These are phyloP conservation scores for Catostomus latipinnis DNA, from an alignment of 2,797 vertebrate genomes.

Conservation along the genomic window DNA sequence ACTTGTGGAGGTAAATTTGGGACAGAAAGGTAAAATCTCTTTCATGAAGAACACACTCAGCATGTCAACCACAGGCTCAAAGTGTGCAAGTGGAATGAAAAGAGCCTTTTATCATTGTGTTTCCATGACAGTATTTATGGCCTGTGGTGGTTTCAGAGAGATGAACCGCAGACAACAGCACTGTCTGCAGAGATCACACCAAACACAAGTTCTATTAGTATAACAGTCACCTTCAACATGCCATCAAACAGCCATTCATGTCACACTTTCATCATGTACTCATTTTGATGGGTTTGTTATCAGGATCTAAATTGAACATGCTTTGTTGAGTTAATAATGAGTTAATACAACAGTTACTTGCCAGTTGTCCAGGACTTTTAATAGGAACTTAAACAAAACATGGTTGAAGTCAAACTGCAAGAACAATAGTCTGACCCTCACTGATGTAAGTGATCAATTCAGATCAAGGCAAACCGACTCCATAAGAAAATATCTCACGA, in stretches of 20 bases:
- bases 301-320: too few relatives aligned
- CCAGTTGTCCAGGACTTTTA: too few relatives aligned
- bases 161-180: conserved; percentile 65
- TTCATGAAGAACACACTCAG: conserved; percentile 71
- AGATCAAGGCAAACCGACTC: too few relatives aligned
- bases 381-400: too few relatives aligned
- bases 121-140: conserved; percentile 64
- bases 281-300: conserved; percentile 45
- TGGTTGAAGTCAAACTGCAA: too few relatives aligned
- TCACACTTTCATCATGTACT: conserved; percentile 35
- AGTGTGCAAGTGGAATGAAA: conserved; percentile 73
- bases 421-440: too few relatives aligned
- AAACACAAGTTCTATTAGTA: conserved; percentile 60
- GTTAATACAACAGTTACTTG: too few relatives aligned
- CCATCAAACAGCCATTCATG: conserved; percentile 64
- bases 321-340: too few relatives aligned
- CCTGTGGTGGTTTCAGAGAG: conserved; percentile 67
- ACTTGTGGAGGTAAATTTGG: conserved; percentile 61
- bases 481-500: too few relatives aligned
- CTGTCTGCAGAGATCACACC: conserved; percentile 69
- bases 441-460: too few relatives aligned
- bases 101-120: conserved; percentile 54
- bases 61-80: conserved; percentile 67
- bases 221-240: conserved; percentile 67
- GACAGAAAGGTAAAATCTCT: conserved; percentile 65